A percentile compares a stretch with the other conserved stretches of the same genome.
These are phyloP conservation scores for Octodon degus DNA, from an alignment of 2,113 vertebrate species.

Conservation along the genomic window DNA sequence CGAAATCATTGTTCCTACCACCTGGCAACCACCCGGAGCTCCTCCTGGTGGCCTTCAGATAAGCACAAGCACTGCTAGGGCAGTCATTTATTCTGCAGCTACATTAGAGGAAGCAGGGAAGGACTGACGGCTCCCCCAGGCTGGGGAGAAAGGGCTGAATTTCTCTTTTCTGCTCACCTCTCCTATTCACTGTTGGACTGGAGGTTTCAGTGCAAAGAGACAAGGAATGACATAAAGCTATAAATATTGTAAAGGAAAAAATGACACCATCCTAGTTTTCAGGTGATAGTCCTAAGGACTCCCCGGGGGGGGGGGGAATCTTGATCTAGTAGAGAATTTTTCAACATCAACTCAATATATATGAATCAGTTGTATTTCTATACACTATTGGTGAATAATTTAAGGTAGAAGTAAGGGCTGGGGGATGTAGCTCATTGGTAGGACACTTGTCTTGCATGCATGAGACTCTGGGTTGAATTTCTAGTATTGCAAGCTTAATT, in stretches of 20 bases:
- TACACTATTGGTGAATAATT: neutral
- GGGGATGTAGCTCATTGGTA: neutral
- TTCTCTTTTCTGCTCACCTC: neutral
- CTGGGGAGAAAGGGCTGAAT: neutral
- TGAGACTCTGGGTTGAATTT: neutral
- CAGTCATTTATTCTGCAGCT: neutral
- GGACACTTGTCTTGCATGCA: neutral
- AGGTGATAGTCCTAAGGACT: neutral
- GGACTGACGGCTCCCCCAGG: neutral
- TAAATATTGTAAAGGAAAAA: neutral
- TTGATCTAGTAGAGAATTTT: neutral
- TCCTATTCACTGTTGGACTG: neutral
- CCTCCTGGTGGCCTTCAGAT: neutral
- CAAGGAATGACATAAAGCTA: neutral
- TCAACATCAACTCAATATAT: neutral
- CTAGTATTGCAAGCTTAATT: neutral
- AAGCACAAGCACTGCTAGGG: neutral
- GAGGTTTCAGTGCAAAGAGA: neutral
- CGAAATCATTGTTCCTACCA: neutral
- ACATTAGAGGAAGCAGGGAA: neutral
- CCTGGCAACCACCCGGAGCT: neutral
- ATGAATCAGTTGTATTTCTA: neutral
- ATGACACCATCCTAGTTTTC: neutral
- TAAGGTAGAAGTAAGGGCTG: neutral
- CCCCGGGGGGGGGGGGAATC: no score